Base-by-base conservation (phyloP, 2,113 vertebrate genomes). In the Etheostoma cragini region DNA sequence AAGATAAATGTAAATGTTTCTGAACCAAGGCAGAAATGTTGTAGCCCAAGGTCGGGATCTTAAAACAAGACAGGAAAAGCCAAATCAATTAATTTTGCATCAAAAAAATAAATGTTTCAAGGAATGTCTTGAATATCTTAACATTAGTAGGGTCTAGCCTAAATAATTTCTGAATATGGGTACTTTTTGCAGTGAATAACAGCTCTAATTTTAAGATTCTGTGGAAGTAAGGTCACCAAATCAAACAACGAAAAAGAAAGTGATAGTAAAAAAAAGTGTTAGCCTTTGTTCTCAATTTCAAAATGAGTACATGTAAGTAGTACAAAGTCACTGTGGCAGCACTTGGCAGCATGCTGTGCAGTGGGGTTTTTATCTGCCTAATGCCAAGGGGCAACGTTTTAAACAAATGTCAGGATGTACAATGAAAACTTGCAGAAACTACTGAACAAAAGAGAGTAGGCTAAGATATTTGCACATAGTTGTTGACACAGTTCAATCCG, bases 51-150 rank as follows among this genome's bases (percentile, higher is more conserved):
- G 10, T 68, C 38, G 22, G 15, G 21, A 52, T 64, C 42, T 38
- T 62, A 7, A 66, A 56, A n/a, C 14, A 14, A 52, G 45, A 52
- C 16, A 30, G 72, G 21, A 70, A 71, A 68, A 47, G 21, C 17
- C 16, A 13, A 66, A 84, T 62, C 21, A 52, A 19, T 77, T 53
- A 8, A 54, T 76, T 72, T 76, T 76, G 22, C 60, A 68, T 71
- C 8, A 26, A 45, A 50, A 26, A 42, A 54, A 81, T 74, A 21
- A 71, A 79, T 79, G 35, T 76, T 70, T 81, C 12, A 78, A n/a
- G 50, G 4, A 45, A 19, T 2, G 12, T 78, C 70, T 60, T 56
- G 33, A 66, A 75, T 76, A 15, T 50, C 26, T 26, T 17, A 69
- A 57, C 63, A 62, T 78, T 30, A 49, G 33, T 35, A n/a, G 11